Percentiles rank a stretch among this genome's conserved stretches.
Conservation (phyloP, 2,113 vertebrate species). For the Argyrosomus japonicus region DNA sequence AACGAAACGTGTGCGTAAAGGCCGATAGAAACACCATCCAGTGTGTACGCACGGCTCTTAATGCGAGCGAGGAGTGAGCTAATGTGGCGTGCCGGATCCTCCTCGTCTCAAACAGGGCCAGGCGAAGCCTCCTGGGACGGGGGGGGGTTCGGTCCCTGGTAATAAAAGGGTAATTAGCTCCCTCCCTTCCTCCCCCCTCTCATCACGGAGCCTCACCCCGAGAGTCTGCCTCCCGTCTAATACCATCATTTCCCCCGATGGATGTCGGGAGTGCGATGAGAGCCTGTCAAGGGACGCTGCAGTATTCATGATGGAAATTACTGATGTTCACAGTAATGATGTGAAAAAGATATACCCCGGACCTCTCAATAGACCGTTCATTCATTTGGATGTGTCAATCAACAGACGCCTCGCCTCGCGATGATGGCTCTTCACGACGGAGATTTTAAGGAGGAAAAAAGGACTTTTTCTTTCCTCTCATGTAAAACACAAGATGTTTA, state of each 20-base stretch:
- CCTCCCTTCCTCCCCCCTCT: conserved; percentile 53
- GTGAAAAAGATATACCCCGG: conserved; percentile 68
- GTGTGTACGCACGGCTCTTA: conserved; percentile 24
- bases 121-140: conserved; percentile 64
- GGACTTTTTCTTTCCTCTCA: conserved; percentile 27
- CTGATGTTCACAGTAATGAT: conserved; percentile 78
- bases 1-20: conserved; percentile 16
- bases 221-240: conserved; percentile 69
- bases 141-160: conserved; percentile 56
- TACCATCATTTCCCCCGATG: conserved; percentile 77
- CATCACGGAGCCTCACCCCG: conserved; percentile 67
- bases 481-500: conserved; percentile 24
- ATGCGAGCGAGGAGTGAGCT: conserved; percentile 45
- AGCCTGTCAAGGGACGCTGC: conserved; percentile 69
- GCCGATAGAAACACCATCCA: neutral
- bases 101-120: conserved; percentile 71
- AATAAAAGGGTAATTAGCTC: conserved; percentile 82
- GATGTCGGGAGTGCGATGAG: conserved; percentile 67
- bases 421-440: conserved; percentile 34
- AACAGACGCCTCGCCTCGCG: conserved; percentile 5
- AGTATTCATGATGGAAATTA: conserved; percentile 78
- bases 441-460: conserved; percentile 24
- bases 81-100: conserved; percentile 67
- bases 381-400: conserved; percentile 73
- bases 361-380: conserved; percentile 59